phyloP scores from a whole-genome alignment of 1,140 invertebrate species.

The Neodiprion fabricii region DNA sequence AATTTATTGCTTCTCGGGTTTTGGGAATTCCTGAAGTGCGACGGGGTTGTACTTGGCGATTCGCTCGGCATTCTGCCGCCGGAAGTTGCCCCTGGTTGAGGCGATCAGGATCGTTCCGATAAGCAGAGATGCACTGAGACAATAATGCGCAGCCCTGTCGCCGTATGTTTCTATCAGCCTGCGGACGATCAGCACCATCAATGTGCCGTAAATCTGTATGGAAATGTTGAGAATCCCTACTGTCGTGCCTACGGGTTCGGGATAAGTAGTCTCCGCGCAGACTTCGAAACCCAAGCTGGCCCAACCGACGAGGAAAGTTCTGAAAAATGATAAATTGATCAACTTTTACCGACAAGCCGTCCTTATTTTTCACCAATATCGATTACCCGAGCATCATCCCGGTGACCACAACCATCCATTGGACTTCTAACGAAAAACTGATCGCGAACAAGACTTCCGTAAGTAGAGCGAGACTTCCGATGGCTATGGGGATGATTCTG shows the following conservation, averaged over 20 bases:
- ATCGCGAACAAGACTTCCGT: constrained; percentile 71
- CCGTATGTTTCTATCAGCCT: constrained; percentile 28
- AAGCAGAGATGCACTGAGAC: not conserved
- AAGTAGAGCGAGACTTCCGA: constrained; percentile 67
- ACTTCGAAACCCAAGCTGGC: constrained; percentile 75
- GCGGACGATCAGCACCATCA: constrained; percentile 30
- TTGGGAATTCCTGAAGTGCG: too few relatives aligned
- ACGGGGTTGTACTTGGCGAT: too few relatives aligned
- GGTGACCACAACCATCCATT: constrained; percentile 34
- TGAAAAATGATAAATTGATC: constrained; percentile 34
- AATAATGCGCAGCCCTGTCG: constrained; percentile 16
- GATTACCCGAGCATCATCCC: constrained; percentile 32
- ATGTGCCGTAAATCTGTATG: constrained; percentile 57
- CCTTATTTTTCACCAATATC: not conserved
- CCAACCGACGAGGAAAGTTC: constrained; percentile 75
- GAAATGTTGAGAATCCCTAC: constrained; percentile 69
- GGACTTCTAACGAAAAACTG: constrained; percentile 56
- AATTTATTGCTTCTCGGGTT: too few relatives aligned
- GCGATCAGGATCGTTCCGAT: not conserved
- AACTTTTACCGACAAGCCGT: not conserved
- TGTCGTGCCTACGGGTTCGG: constrained; percentile 71
- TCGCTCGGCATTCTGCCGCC: too few relatives aligned
- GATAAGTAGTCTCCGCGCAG: constrained; percentile 75
- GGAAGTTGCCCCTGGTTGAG: too few relatives aligned
- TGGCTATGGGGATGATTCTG: constrained; percentile 68